Percentiles rank a stretch among this genome's conserved stretches.
Evolutionary conservation across 2,113 vertebrate genomes (phyloP).

Genomic region (Petrocephalus microphthalmus): DNA sequence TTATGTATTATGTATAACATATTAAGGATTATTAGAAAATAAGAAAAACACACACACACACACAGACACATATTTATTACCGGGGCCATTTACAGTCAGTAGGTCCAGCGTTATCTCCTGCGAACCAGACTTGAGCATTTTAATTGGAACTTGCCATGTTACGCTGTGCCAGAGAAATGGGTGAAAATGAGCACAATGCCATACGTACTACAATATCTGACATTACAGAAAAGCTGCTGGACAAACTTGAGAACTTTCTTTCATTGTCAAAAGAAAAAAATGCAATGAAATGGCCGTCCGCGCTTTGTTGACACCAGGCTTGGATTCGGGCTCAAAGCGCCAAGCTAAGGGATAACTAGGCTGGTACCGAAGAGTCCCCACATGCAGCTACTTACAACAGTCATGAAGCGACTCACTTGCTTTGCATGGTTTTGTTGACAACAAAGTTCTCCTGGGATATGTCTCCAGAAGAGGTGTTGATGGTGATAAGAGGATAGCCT

Average conservation of each 20-base stretch:
- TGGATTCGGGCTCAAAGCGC: too few relatives aligned
- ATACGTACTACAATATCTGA: neutral
- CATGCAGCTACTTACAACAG: too few relatives aligned
- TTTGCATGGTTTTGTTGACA: constrained; percentile 53
- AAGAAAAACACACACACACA: too few relatives aligned
- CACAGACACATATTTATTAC: constrained; percentile 23
- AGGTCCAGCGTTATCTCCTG: fast-evolving
- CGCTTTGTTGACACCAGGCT: neutral
- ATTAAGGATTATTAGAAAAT: neutral
- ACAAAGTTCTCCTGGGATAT: constrained; percentile 72
- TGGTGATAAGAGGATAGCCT: constrained; percentile 78
- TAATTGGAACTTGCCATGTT: constrained; percentile 69
- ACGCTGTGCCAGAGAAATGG: constrained; percentile 50
- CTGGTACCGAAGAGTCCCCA: neutral
- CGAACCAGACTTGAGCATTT: constrained; percentile 16
- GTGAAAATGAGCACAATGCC: neutral
- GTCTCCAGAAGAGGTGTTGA: constrained; percentile 56
- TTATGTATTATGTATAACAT: neutral
- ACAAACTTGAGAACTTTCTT: neutral
- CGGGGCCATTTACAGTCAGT: constrained; percentile 29
- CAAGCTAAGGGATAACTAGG: neutral
- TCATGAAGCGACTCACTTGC: constrained; percentile 55
- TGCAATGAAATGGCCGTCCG: neutral
- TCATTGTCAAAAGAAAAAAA: neutral
- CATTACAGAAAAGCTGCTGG: neutral